Base-by-base conservation (phyloP, 2,888 invertebrate genomes). In the Eupithecia subfuscata region DNA sequence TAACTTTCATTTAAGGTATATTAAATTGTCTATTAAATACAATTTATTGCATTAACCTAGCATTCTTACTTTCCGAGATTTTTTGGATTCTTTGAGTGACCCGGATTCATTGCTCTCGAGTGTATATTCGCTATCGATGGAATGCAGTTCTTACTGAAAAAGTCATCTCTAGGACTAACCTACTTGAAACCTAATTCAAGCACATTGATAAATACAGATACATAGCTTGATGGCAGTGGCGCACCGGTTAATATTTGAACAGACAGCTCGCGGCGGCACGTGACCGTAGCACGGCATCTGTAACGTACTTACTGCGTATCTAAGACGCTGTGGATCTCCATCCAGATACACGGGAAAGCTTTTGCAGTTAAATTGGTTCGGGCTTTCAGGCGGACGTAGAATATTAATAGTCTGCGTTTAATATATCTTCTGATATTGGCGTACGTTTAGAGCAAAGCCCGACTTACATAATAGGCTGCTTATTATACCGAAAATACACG, bases 281-380 rank as follows among this genome's bases (percentile, higher is more conserved):
- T 60, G 60, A 60, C 60, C 12, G 25, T 14, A 5, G 12, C 22
- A 25, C 60, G 25, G 56, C 25, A 60, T 25, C 12, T 25, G 25
- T 9, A 4, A 52, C n/a, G 12, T 56, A 11, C 34, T 34, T 34
- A 34, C 52, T 56, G 5, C 56, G 56, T 56, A 25, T 56, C 56
- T 22, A 18, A 56, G 56, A 12, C 11, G 56, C 4, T 56, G 12
- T 56, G 56, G 56, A 56, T 56, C 22, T 22, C 4, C 52, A 22
- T 52, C 48, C 11, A 56, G 56, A 25, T 56, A 56, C 56, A 56
- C 22, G 56, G 56, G 22, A 56, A 56, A 56, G 56, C 56, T 56
- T 56, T 56, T 11, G 52, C 22, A 56, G 12, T 22, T 56, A 22
- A 12, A 56, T 56, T 56, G 56, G 56, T 56, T 56, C 22, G 11